Percentiles rank a stretch among this genome's conserved stretches.
phyloP scores from a whole-genome alignment of 2,888 invertebrate species.

The Eurois occulta region DNA sequence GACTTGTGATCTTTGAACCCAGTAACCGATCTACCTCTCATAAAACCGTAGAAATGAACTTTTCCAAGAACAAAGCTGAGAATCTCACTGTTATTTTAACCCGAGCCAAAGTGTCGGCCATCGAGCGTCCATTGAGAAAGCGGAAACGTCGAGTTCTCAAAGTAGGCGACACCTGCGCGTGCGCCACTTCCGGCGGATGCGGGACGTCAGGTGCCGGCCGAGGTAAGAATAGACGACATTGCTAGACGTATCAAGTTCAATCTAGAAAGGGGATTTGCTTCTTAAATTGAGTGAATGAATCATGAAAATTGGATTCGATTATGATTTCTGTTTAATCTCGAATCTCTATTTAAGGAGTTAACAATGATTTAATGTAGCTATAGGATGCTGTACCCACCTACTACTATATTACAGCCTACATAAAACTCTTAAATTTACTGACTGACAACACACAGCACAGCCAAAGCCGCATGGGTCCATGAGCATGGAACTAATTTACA shows the following conservation, averaged over 20 bases:
- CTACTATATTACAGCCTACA: background rate
- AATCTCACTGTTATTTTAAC: slow-evolving; percentile 42
- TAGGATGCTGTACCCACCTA: background rate
- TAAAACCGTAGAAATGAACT: background rate
- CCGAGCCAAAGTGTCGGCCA: slow-evolving; percentile 25
- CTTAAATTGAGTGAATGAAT: slow-evolving; percentile 1
- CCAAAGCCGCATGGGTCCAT: background rate
- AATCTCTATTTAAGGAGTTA: background rate
- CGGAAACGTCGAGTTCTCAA: slow-evolving; percentile 64
- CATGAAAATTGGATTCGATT: background rate
- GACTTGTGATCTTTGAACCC: too few species aligned
- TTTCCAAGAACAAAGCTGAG: slow-evolving; percentile 15
- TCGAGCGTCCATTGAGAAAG: slow-evolving; percentile 63
- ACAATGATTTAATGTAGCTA: too few species aligned
- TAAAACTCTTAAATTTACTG: background rate
- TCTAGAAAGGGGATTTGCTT: slow-evolving; percentile 20
- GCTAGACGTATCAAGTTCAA: slow-evolving; percentile 66
- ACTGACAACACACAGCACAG: background rate
- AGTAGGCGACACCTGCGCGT: slow-evolving; percentile 69
- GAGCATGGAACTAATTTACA: background rate
- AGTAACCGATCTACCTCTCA: background rate
- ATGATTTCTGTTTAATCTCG: background rate
- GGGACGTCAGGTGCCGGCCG: slow-evolving; percentile 63
- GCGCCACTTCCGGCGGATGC: slow-evolving; percentile 71
- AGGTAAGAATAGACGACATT: slow-evolving; percentile 66